Evolutionary conservation across 2,113 vertebrate species (phyloP).

Genomic region (Tympanuchus pallidicinctus): DNA sequence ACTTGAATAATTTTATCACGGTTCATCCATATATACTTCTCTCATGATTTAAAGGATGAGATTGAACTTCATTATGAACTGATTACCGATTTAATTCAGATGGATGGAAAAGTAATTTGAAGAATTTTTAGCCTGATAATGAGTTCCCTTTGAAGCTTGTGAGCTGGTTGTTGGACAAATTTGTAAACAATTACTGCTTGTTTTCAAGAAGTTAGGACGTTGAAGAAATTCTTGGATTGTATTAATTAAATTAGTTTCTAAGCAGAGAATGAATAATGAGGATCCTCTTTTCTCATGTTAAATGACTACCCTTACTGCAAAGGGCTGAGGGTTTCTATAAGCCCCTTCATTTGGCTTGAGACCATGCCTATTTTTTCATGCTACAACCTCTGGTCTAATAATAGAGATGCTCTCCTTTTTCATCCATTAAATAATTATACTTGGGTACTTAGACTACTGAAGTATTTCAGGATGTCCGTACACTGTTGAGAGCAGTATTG

Average conservation of each 20-base stretch:
- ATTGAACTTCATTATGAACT: constrained; percentile 76
- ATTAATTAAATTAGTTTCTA: constrained; percentile 63
- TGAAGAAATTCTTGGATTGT: constrained; percentile 57
- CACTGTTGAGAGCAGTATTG: neutral
- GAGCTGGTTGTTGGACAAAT: constrained; percentile 69
- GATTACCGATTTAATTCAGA: constrained; percentile 73
- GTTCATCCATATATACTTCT: constrained; percentile 57
- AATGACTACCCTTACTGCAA: neutral
- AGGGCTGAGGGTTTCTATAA: neutral
- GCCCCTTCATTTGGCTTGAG: neutral
- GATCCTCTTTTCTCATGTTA: neutral
- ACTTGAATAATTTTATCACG: constrained; percentile 71
- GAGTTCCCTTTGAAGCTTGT: constrained; percentile 75
- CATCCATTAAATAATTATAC: neutral
- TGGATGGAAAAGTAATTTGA: constrained; percentile 76
- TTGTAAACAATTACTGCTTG: constrained; percentile 73
- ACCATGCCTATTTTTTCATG: neutral
- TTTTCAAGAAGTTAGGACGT: constrained; percentile 58
- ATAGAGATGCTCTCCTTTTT: neutral
- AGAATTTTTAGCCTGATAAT: constrained; percentile 74
- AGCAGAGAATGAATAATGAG: constrained; percentile 25
- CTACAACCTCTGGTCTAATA: neutral
- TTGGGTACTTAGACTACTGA: neutral
- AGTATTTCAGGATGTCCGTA: neutral
- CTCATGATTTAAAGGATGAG: constrained; percentile 66